Conservation (phyloP, 2,797 vertebrate species). For the Cyclura pinguis region DNA sequence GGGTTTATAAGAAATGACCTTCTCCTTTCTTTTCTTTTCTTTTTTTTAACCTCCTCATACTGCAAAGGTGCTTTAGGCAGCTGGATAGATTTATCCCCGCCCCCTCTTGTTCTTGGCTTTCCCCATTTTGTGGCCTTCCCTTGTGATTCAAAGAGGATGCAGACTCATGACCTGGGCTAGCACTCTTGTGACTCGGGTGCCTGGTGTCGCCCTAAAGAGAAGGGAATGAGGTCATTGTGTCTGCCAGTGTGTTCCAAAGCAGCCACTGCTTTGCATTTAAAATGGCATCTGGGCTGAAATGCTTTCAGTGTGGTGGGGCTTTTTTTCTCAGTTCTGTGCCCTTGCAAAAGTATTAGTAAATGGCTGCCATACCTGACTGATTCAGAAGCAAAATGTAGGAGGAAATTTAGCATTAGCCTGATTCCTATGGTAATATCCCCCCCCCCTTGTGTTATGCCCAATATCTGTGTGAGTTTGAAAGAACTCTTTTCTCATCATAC, state of each 20-base stretch:
- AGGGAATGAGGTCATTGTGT: slow-evolving; percentile 29
- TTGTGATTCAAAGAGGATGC: not conserved
- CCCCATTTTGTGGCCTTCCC: not conserved
- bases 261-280: not conserved
- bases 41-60: rapidly evolving
- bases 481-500: not conserved
- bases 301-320: not conserved
- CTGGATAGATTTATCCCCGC: rapidly evolving
- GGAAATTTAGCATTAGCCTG: not conserved
- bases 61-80: rapidly evolving
- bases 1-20: no score
- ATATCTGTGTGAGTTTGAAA: not conserved
- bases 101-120: not conserved
- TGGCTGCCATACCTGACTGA: not conserved
- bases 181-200: not conserved
- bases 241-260: not conserved
- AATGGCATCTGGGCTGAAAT: not conserved
- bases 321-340: not conserved
- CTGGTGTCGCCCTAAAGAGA: not conserved
- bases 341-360: rapidly evolving
- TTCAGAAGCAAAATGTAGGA: not conserved
- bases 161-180: not conserved
- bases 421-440: no score
- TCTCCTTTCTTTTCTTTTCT: not conserved
- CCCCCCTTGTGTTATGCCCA: not conserved